A percentile compares a stretch with the other conserved stretches of the same genome.
These are phyloP conservation scores for Corythoichthys haematopterus DNA, from an alignment of 2,113 vertebrate genomes.

Conservation along the genomic window DNA sequence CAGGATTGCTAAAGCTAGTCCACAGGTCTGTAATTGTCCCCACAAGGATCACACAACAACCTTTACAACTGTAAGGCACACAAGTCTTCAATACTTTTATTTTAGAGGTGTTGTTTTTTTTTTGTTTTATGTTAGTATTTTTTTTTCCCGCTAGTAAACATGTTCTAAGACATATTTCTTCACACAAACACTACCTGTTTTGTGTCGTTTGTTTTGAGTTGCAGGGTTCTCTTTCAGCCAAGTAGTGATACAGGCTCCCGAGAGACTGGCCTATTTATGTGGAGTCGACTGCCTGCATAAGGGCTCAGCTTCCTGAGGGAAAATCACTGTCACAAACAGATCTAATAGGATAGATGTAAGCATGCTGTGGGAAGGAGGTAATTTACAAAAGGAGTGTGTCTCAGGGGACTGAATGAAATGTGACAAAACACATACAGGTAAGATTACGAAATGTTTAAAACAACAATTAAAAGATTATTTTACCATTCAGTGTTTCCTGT, in stretches of 20 bases:
- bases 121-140: too few species aligned
- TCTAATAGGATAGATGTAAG: neutral
- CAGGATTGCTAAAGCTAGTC: too few species aligned
- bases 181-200: neutral
- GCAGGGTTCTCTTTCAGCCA: slow-evolving; percentile 17
- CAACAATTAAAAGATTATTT: slow-evolving; percentile 14
- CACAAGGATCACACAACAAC: slow-evolving; percentile 55
- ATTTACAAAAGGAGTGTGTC: neutral
- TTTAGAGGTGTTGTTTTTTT: slow-evolving; percentile 26
- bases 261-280: slow-evolving; percentile 28
- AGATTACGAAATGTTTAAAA: slow-evolving; percentile 24
- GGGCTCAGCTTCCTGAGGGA: slow-evolving; percentile 20
- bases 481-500: slow-evolving; percentile 5
- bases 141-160: slow-evolving; percentile 11
- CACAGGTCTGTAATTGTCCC: slow-evolving; percentile 64
- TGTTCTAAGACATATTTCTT: slow-evolving; percentile 20
- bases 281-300: slow-evolving; percentile 26
- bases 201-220: slow-evolving; percentile 21
- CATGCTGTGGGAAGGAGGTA: slow-evolving; percentile 5
- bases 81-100: slow-evolving; percentile 13
- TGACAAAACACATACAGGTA: slow-evolving; percentile 7
- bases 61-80: slow-evolving; percentile 42
- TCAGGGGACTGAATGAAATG: neutral
- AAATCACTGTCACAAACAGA: slow-evolving; percentile 4
- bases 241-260: slow-evolving; percentile 28